phyloP scores from a whole-genome alignment of 1,140 invertebrate genomes.

The Ylistrum balloti region DNA sequence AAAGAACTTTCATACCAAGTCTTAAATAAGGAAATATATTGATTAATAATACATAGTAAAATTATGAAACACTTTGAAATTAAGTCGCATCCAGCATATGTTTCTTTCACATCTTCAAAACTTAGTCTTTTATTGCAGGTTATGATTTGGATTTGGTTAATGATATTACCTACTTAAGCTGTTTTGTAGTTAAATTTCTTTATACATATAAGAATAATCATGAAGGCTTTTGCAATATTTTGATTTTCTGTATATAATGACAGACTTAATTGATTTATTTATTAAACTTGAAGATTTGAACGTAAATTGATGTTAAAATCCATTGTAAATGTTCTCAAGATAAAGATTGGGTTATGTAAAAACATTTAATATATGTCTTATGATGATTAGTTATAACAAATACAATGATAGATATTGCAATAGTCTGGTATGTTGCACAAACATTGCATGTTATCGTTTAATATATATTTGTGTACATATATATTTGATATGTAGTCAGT shows the following conservation, averaged over 20 bases:
- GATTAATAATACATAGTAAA: not conserved
- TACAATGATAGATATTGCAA: not conserved
- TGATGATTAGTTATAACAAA: too few relatives aligned
- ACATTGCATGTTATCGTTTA: not conserved
- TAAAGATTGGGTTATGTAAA: too few relatives aligned
- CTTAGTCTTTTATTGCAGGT: not conserved
- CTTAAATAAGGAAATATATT: too few relatives aligned
- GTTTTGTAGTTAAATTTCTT: not conserved
- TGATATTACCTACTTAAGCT: too few relatives aligned
- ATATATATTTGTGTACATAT: not conserved
- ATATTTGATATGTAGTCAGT: not conserved
- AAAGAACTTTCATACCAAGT: not conserved
- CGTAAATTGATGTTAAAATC: too few relatives aligned
- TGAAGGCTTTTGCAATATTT: constrained; percentile 14
- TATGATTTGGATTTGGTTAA: too few relatives aligned
- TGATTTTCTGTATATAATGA: too few relatives aligned
- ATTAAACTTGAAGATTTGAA: too few relatives aligned
- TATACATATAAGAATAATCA: too few relatives aligned
- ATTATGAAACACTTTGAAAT: not conserved
- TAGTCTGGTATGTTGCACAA: not conserved
- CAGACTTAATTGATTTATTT: too few relatives aligned
- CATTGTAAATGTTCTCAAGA: too few relatives aligned
- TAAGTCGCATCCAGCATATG: not conserved
- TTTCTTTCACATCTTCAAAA: not conserved
- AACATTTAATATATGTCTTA: too few relatives aligned